Percentiles rank a stretch among this genome's conserved stretches.
Conservation (phyloP, 2,888 invertebrate species). For the Itoplectis maculator region DNA sequence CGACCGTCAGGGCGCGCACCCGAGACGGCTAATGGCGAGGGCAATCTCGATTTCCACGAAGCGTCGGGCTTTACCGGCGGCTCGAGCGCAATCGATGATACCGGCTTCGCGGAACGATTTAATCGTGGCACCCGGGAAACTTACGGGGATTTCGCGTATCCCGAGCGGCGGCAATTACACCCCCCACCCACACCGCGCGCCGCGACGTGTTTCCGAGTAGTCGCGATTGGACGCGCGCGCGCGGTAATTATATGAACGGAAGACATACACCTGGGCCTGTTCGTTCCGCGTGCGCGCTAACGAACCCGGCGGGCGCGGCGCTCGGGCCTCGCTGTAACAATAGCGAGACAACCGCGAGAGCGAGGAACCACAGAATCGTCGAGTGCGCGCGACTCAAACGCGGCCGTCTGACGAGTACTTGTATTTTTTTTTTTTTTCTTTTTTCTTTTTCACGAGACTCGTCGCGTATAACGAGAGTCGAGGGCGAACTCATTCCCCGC, state of each 20-base stretch:
- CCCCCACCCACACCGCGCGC: too few species aligned
- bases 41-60: not conserved
- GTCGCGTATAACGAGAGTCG: slow-evolving; percentile 48
- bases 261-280: slow-evolving; percentile 12
- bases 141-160: not conserved
- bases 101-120: not conserved
- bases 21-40: not conserved
- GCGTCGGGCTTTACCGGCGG: not conserved
- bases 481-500: not conserved
- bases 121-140: not conserved
- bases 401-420: slow-evolving; percentile 34
- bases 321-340: slow-evolving; percentile 36
- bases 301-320: slow-evolving; percentile 31
- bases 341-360: slow-evolving; percentile 20
- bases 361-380: slow-evolving; percentile 36
- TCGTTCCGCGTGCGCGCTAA: slow-evolving; percentile 24
- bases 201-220: not conserved
- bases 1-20: too few species aligned
- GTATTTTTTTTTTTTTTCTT: not conserved
- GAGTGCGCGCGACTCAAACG: slow-evolving; percentile 34
- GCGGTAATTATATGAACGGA: slow-evolving; percentile 10
- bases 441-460: slow-evolving; percentile 46
- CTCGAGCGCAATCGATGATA: not conserved
- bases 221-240: slow-evolving; percentile 3
- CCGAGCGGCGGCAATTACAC: slow-evolving; percentile 8